A percentile compares a stretch with the other conserved stretches of the same genome.
These are phyloP conservation scores for Hypsopygia costalis DNA, from an alignment of 2,888 invertebrate genomes.

Conservation along the genomic window DNA sequence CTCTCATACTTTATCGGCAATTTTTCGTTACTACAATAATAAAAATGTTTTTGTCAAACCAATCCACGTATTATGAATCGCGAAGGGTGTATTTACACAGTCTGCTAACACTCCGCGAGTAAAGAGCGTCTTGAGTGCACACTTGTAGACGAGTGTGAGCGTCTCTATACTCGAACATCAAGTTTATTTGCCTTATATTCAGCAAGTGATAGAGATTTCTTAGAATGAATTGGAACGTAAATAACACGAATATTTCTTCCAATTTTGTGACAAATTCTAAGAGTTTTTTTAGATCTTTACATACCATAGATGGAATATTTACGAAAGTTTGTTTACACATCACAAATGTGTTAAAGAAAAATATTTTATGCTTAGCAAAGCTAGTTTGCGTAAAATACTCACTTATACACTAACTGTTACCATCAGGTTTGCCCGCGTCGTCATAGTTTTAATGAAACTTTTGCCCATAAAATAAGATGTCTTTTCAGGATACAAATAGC, in stretches of 20 bases:
- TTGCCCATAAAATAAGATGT: too few relatives aligned
- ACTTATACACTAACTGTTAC: too few relatives aligned
- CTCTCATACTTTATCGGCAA: too few relatives aligned
- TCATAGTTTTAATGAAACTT: too few relatives aligned
- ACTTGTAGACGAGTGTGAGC: slow-evolving; percentile 57
- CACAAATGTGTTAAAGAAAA: too few relatives aligned
- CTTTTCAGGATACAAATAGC: too few relatives aligned
- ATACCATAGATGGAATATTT: too few relatives aligned
- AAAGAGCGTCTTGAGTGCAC: slow-evolving; percentile 38
- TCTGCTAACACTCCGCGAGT: slow-evolving; percentile 58
- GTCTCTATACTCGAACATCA: slow-evolving; percentile 47
- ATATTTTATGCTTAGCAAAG: too few relatives aligned
- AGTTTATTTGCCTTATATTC: slow-evolving; percentile 69
- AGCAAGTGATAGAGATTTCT: slow-evolving; percentile 55
- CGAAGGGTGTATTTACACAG: slow-evolving; percentile 56
- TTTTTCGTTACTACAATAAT: slow-evolving; percentile 13
- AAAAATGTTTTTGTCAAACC: slow-evolving; percentile 39
- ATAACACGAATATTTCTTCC: not conserved
- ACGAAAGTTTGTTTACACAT: too few relatives aligned
- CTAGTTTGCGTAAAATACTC: too few relatives aligned
- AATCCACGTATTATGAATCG: slow-evolving; percentile 43
- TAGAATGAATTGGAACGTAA: slow-evolving; percentile 11
- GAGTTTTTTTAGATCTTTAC: too few relatives aligned
- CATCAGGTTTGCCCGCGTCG: too few relatives aligned
- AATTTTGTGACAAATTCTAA: not conserved